Conservation (phyloP, 2,113 vertebrate species). For the Nymphicus hollandicus region DNA sequence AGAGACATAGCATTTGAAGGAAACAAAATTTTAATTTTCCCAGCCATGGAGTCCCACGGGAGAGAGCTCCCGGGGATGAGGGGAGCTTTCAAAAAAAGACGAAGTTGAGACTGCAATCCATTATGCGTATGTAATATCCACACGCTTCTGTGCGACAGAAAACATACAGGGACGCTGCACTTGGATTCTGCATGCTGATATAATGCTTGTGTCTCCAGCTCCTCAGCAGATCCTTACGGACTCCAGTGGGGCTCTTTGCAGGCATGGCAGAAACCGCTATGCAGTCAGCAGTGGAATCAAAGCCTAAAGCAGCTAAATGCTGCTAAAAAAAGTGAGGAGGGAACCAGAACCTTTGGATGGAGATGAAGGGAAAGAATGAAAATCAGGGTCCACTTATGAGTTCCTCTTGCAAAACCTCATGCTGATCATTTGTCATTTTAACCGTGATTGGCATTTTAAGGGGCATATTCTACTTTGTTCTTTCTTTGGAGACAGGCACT, state of each 20-base stretch:
- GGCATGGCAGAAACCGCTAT: background rate
- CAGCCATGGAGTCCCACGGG: background rate
- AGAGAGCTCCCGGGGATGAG: background rate
- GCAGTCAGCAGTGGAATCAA: background rate
- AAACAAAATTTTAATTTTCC: slow-evolving; percentile 43
- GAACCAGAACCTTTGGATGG: background rate
- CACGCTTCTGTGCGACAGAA: background rate
- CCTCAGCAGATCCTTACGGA: background rate
- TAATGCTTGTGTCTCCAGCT: background rate
- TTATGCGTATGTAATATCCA: background rate
- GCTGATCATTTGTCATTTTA: background rate
- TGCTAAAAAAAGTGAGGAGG: background rate
- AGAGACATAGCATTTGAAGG: background rate
- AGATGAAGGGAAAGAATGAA: background rate
- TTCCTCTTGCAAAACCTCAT: background rate
- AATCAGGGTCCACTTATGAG: background rate
- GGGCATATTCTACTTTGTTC: background rate
- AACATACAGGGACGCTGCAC: rapidly evolving
- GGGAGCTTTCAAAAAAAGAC: background rate
- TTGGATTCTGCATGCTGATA: background rate
- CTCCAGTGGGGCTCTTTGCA: background rate
- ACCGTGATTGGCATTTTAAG: background rate
- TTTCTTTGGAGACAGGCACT: background rate
- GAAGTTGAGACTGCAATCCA: background rate
- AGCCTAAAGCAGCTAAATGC: background rate